Evolutionary conservation across 2,113 vertebrate genomes (phyloP), one percentile per base, ranked within the genome.

Genomic region (pig (Sus scrofa)): DNA sequence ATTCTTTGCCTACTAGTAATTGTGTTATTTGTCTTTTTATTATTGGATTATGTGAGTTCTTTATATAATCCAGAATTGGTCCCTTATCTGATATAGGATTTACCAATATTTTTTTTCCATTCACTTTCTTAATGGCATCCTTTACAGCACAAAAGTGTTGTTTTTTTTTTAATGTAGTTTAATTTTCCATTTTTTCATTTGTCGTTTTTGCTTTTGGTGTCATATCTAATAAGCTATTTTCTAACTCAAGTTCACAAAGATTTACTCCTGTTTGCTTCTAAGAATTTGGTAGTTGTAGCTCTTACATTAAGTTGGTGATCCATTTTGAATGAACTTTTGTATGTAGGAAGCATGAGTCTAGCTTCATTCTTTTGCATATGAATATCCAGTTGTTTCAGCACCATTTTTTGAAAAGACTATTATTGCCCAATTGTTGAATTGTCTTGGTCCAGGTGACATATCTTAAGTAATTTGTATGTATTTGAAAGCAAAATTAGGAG

Each of bases 31-130:
- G 14, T 79, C 63, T 83, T 73, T 58, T 86, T 87, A 86, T 60
- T 83, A 78, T n/a, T 54, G 34, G 73, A 3, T 62, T 75, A 37
- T 18, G 22, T 74, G 27, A 60, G 14, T 70, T 86, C 6, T 68
- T 77, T 56, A 8, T 58, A 50, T 22, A 68, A 92, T 67, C 44
- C 73, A 19, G 26, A 34, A 75, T 83, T 54, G 77, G 56, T 77
- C n/a, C 37, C 13, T 82, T 58, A 73, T 34, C 84, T 68, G 54
- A 78, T 37, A 50, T 5, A 27, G 82, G 27, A 62, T 62, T 92
- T 96, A 20, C 63, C 92, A 94, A 62, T 95, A 30, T 87, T 50
- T 77, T 89, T 62, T 71, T n/a, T n/a, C n/a, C n/a, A n/a, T n/a
- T n/a, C n/a, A n/a, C 34, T 44, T 92, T 87, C 18, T n/a, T 85